Conservation (phyloP, 1,140 invertebrate genomes). For the Hirudo medicinalis region DNA sequence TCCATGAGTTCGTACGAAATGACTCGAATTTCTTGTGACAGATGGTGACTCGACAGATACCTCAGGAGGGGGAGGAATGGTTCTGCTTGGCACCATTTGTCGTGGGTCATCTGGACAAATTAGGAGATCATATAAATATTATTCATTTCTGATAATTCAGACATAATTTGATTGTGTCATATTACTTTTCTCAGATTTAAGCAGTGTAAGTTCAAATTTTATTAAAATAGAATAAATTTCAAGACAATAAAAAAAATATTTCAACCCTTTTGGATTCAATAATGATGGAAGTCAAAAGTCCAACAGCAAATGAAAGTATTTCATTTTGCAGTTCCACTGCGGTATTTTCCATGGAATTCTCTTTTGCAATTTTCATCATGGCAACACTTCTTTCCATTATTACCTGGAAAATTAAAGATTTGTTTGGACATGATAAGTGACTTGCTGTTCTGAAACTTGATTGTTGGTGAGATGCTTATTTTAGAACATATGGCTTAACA, state of each 20-base stretch:
- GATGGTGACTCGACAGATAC: background rate
- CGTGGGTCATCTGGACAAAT: background rate
- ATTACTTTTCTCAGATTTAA: background rate
- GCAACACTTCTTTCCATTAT: background rate
- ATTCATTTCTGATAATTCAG: background rate
- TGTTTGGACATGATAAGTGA: too few relatives aligned
- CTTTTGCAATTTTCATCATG: background rate
- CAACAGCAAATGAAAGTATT: conserved; percentile 1
- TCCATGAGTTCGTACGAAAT: conserved; percentile 2
- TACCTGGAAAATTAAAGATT: background rate
- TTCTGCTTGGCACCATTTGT: background rate
- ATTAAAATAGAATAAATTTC: background rate
- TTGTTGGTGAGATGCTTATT: too few relatives aligned
- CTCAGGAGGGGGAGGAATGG: background rate
- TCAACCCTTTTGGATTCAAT: background rate
- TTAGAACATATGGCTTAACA: too few relatives aligned
- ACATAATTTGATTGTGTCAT: background rate
- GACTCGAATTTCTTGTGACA: background rate
- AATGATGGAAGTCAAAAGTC: background rate
- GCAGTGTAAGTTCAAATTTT: background rate
- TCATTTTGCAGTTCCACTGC: background rate
- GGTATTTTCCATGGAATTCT: background rate
- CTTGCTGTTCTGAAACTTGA: too few relatives aligned
- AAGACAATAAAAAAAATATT: conserved; percentile 5
- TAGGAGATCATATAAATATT: background rate